Evolutionary conservation across 2,797 vertebrate species (phyloP), one percentile per base, ranked within the genome.

Genomic region (Scarus forsteni): DNA sequence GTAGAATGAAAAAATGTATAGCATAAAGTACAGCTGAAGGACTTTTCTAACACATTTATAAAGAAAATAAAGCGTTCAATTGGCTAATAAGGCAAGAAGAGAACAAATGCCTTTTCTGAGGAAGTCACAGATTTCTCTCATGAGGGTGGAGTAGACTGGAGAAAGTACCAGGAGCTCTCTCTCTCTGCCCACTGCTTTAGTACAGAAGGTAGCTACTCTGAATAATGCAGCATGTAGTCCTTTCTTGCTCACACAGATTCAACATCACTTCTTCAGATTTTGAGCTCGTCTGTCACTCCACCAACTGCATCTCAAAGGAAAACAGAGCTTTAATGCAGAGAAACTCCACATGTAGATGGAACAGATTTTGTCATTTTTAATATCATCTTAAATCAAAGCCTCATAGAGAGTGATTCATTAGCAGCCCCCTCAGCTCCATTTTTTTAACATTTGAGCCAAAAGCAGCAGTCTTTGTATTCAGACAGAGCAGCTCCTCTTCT

Each of bases 211-310:
- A 43, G 70, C 71, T 64, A 75, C 65, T 75, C 66, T 83, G 79
- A 85, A 89, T 90, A 84, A 88, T 81, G 73, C 75, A 80, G 71
- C 51, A 49, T 54, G n/a, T 6, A 55, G 60, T 46, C 65, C 66
- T 70, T n/a, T 76, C 71, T 56, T 55, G 71, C 51, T 74, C 67
- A 39, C 48, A 43, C 64, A 73, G 60, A 58, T 71, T 75, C 55
- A 3, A 40, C 75, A 80, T 74, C 50, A 39, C 60, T 60, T 62
- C 8, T 61, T 42, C 60, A 78, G 55, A 73, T 67, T 27, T 53
- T 54, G 58, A 62, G 65, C 69, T 52, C 56, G 38, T 10, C 77
- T 51, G 64, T 64, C 42, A 12, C 49, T 18, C 10, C 34, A 11
- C 66, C 16, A 35, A 38, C 44, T 18, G 60, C 54, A 73, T 53